Percentiles rank a stretch among this genome's conserved stretches.
phyloP scores from a whole-genome alignment of 2,113 vertebrate genomes.

The Myotis yumanensis region DNA sequence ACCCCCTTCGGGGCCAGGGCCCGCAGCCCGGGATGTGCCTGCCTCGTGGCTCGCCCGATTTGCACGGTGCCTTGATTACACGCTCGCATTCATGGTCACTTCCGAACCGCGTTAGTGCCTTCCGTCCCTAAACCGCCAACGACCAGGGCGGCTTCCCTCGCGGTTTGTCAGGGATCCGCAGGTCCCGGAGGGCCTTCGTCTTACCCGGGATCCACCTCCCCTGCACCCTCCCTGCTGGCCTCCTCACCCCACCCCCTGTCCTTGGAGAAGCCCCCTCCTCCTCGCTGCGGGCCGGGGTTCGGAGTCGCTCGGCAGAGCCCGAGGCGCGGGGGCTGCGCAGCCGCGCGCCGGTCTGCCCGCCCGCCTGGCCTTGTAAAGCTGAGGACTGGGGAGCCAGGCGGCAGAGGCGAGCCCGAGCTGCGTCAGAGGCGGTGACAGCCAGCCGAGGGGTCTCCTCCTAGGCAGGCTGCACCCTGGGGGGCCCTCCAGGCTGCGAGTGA shows the following conservation, averaged over 20 bases:
- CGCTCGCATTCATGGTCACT: constrained; percentile 87
- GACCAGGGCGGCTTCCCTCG: constrained; percentile 62
- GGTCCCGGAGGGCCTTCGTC: constrained; percentile 71
- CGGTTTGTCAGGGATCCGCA: constrained; percentile 73
- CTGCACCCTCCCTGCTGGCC: background rate
- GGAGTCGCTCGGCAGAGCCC: constrained; percentile 2
- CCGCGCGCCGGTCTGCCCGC: constrained; percentile 29
- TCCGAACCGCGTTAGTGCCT: constrained; percentile 86
- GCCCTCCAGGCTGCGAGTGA: background rate
- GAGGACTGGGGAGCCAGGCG: constrained; percentile 72
- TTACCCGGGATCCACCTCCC: constrained; percentile 71
- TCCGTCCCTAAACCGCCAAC: constrained; percentile 82
- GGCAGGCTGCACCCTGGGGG: constrained; percentile 67
- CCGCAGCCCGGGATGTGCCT: constrained; percentile 79
- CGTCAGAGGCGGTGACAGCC: constrained; percentile 78
- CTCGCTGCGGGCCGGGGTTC: constrained; percentile 29
- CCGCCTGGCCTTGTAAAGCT: constrained; percentile 51
- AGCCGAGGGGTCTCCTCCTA: constrained; percentile 75
- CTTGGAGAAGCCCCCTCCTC: background rate
- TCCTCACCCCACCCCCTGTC: constrained; percentile 18
- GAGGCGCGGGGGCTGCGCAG: constrained; percentile 25
- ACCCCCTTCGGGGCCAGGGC: constrained; percentile 65
- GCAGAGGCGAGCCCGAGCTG: constrained; percentile 66
- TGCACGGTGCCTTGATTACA: constrained; percentile 88
- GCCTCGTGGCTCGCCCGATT: constrained; percentile 85